Evolutionary conservation across 2,888 invertebrate species (phyloP).

Genomic region (Ischnus inquisitorius): DNA sequence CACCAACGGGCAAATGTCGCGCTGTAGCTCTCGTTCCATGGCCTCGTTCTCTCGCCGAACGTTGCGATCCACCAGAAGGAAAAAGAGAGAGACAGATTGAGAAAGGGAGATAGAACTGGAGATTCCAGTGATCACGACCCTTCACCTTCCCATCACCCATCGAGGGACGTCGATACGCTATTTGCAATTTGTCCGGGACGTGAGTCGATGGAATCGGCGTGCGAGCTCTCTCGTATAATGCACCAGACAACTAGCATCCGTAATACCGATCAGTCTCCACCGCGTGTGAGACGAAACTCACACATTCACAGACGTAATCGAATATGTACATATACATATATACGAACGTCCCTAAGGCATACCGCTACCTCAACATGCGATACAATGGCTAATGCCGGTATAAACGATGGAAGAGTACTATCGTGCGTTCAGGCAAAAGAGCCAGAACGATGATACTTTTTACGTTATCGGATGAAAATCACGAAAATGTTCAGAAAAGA

Average conservation of each 20-base stretch:
- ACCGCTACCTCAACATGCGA: not conserved
- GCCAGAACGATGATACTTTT: slow-evolving; percentile 9
- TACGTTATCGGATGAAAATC: not conserved
- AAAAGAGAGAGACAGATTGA: too few species aligned
- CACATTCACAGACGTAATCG: not conserved
- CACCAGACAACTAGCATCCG: slow-evolving; percentile 13
- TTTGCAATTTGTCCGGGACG: slow-evolving; percentile 69
- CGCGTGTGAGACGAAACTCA: slow-evolving; percentile 8
- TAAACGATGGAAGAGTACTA: slow-evolving; percentile 65
- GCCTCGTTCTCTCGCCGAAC: slow-evolving; percentile 22
- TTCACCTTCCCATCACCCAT: slow-evolving; percentile 49
- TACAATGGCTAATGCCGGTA: slow-evolving; percentile 6
- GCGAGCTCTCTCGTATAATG: slow-evolving; percentile 27
- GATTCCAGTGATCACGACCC: slow-evolving; percentile 51
- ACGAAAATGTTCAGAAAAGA: not conserved
- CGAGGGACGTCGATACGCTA: slow-evolving; percentile 65
- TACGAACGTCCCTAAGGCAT: not conserved
- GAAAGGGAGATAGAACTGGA: not conserved
- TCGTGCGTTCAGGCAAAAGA: slow-evolving; percentile 61
- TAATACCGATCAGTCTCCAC: slow-evolving; percentile 31
- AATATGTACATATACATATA: not conserved
- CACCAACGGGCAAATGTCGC: slow-evolving; percentile 46
- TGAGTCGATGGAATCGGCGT: slow-evolving; percentile 23
- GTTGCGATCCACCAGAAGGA: slow-evolving; percentile 33
- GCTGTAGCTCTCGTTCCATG: slow-evolving; percentile 16